A percentile compares a stretch with the other conserved stretches of the same genome.
These are phyloP conservation scores for Nyctibius bracteatus DNA, from an alignment of 2,113 vertebrate species.

Conservation along the genomic window DNA sequence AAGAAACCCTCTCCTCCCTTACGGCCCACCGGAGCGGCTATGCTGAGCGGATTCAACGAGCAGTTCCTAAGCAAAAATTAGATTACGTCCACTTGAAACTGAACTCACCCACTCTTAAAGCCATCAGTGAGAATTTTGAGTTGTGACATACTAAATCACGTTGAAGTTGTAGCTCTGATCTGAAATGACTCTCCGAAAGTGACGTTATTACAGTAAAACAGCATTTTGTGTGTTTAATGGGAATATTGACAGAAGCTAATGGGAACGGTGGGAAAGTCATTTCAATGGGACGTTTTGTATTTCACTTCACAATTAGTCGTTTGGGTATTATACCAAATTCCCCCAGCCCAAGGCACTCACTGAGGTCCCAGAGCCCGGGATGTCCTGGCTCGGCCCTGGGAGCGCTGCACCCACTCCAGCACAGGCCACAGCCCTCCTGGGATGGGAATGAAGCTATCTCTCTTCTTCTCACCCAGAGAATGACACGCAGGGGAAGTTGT, in stretches of 20 bases:
- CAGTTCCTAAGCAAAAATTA: background rate
- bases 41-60: background rate
- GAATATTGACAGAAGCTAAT: background rate
- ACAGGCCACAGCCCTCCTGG: rapidly evolving
- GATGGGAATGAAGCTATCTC: rapidly evolving
- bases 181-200: background rate
- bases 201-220: background rate
- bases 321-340: background rate
- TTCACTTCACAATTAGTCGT: background rate
- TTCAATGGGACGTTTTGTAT: background rate
- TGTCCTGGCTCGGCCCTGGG: rapidly evolving
- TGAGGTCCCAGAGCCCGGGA: background rate
- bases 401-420: background rate
- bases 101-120: background rate
- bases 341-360: background rate
- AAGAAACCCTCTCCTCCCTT: background rate
- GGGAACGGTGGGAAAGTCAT: background rate
- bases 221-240: rapidly evolving
- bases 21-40: background rate
- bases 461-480: background rate
- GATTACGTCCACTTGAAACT: background rate
- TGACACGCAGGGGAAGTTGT: rapidly evolving
- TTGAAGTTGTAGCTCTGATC: background rate
- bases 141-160: rapidly evolving
- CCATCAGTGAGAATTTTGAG: background rate